A percentile compares a stretch with the other conserved stretches of the same genome.
Conservation (phyloP, 1,140 invertebrate genomes). For the Scaptomyza pallida region DNA sequence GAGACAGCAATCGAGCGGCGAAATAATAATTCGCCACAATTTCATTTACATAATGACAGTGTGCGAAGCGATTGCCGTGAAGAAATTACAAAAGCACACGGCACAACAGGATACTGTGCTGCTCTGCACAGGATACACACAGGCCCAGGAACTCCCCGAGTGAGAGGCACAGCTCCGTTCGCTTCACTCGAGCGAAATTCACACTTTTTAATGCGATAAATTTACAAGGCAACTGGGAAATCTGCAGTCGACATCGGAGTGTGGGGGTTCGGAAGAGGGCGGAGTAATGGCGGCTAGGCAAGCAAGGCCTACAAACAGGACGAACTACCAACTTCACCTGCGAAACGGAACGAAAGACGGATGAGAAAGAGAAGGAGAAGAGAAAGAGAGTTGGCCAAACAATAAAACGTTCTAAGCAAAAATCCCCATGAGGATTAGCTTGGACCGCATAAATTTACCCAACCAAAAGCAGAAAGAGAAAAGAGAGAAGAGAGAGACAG, state of each 20-base stretch:
- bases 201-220: slow-evolving; percentile 81
- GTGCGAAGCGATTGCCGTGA: slow-evolving; percentile 64
- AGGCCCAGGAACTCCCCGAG: too few relatives aligned
- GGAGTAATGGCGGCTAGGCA: slow-evolving; percentile 44
- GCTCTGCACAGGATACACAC: neutral
- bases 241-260: slow-evolving; percentile 67
- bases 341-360: neutral
- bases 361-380: too few relatives aligned
- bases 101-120: neutral
- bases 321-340: slow-evolving; percentile 19
- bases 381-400: slow-evolving; percentile 20
- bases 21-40: slow-evolving; percentile 77
- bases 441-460: slow-evolving; percentile 75
- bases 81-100: slow-evolving; percentile 57
- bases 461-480: slow-evolving; percentile 19
- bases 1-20: slow-evolving; percentile 22
- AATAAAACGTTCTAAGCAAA: slow-evolving; percentile 76
- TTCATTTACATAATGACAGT: slow-evolving; percentile 82
- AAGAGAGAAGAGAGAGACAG: neutral
- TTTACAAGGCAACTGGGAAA: slow-evolving; percentile 81
- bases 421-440: slow-evolving; percentile 78
- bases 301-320: neutral
- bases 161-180: neutral
- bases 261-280: slow-evolving; percentile 17
- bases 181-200: slow-evolving; percentile 48